A percentile compares a stretch with the other conserved stretches of the same genome.
Conservation (phyloP, 2,797 vertebrate genomes). For the Onychomys leucogaster region DNA sequence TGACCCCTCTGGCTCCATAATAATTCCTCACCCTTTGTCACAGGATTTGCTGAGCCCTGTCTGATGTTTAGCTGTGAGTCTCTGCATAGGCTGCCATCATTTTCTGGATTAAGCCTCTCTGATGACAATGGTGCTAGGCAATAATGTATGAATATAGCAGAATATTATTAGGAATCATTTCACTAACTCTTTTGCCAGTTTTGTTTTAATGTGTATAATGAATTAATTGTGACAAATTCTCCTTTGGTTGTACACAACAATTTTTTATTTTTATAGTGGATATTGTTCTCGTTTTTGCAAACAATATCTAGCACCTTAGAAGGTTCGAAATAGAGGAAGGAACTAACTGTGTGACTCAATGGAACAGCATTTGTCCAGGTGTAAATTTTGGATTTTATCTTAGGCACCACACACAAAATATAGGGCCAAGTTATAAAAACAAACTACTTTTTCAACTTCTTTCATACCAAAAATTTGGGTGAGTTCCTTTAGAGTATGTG, state of each 20-base stretch:
- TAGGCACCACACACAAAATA: too few species aligned
- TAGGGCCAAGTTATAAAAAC: background rate
- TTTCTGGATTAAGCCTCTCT: too few species aligned
- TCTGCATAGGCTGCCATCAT: too few species aligned
- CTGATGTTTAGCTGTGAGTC: too few species aligned
- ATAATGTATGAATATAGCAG: too few species aligned
- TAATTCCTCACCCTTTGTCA: too few species aligned
- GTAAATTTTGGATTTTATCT: background rate
- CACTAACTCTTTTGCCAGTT: too few species aligned
- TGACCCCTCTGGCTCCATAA: too few species aligned
- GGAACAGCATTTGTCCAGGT: background rate
- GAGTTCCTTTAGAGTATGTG: background rate
- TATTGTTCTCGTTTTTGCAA: background rate
- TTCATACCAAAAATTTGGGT: background rate
- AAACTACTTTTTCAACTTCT: background rate
- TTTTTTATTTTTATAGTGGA: background rate
- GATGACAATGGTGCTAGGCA: too few species aligned
- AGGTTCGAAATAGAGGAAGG: background rate
- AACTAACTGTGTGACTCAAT: background rate
- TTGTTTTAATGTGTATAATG: background rate
- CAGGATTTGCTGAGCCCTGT: too few species aligned
- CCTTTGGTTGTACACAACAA: background rate
- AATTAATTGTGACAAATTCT: background rate
- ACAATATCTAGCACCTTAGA: background rate
- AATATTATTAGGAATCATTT: too few species aligned